A percentile compares a stretch with the other conserved stretches of the same genome.
phyloP scores from a whole-genome alignment of 2,888 invertebrate species.

The Ischnura elegans region DNA sequence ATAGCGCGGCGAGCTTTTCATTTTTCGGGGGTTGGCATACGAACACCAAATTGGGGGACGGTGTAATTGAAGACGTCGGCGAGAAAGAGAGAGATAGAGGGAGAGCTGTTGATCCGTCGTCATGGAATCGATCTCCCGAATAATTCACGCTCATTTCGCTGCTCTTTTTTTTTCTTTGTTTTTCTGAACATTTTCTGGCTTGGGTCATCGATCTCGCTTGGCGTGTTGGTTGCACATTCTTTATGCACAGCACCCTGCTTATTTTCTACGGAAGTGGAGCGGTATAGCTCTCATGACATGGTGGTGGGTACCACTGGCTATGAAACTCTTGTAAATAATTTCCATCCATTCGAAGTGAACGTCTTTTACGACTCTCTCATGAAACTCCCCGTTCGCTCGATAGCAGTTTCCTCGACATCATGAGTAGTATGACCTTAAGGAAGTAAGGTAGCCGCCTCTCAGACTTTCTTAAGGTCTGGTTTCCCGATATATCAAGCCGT shows the following conservation, averaged over 20 bases:
- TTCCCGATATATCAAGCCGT: too few species aligned
- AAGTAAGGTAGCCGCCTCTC: too few species aligned
- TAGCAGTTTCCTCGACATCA: too few species aligned
- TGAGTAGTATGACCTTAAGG: too few species aligned
- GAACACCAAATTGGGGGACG: background rate
- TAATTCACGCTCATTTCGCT: background rate
- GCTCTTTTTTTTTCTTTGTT: background rate
- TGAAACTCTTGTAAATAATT: background rate
- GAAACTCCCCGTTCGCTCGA: too few species aligned
- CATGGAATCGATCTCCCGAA: background rate
- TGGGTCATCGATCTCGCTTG: background rate
- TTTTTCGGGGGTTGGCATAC: background rate
- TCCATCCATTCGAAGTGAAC: background rate
- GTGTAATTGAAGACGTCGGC: background rate
- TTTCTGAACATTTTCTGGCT: background rate
- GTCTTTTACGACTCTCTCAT: background rate
- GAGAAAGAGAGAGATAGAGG: background rate
- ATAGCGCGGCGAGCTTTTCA: too few species aligned
- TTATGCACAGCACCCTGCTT: background rate
- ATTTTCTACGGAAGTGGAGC: background rate
- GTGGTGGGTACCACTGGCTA: background rate
- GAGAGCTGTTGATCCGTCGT: conserved; percentile 1
- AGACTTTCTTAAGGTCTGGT: too few species aligned
- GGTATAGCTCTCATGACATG: background rate
- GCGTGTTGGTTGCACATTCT: background rate